Base-by-base conservation (phyloP, 2,888 invertebrate genomes). In the Leucophenga montana region DNA sequence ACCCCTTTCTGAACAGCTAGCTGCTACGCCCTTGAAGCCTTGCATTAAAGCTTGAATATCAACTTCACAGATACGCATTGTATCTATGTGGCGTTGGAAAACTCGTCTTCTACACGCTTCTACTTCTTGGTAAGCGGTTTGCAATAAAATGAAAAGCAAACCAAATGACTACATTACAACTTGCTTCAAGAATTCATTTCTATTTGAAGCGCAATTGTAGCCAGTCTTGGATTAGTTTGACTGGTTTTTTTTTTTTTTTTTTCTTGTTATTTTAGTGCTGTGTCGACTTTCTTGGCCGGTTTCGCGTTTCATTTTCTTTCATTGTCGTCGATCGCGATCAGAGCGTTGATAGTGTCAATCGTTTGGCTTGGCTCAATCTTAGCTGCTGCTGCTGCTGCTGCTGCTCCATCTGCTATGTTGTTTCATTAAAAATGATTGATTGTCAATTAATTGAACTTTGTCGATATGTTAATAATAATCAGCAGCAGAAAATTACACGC, bases 401-500 rank as follows among this genome's bases (percentile, higher is more conserved):
- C n/a, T n/a, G n/a, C n/a, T n/a, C n/a, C n/a, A n/a, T n/a, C n/a
- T n/a, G n/a, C 57, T 9, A 57, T 54, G 57, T 57, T 31, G 75
- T 80, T 83, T 85, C 85, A 83, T 85, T 84, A 85, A 83, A 85
- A 82, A 83, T 85, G 85, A 85, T 85, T 84, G 84, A 85, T 85
- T 82, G 84, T 74, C 84, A 82, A 85, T 83, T 85, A 85, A 85
- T 85, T 85, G 80, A 83, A 85, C 77, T 83, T 76, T 78, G 80
- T 78, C 85, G 79, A 85, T 85, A 85, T 85, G 84, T 84, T 84
- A 84, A 84, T 83, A 69, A 39, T 16, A 77, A 79, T 79, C 75
- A 72, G 67, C 66, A 68, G 69, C 11, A 39, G 39, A 27, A 74
- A 79, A 77, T 82, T 74, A 75, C 69, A 75, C 74, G 73, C 71